Conservation (phyloP, 2,113 vertebrate genomes). For the Lethenteron camtschaticum region DNA sequence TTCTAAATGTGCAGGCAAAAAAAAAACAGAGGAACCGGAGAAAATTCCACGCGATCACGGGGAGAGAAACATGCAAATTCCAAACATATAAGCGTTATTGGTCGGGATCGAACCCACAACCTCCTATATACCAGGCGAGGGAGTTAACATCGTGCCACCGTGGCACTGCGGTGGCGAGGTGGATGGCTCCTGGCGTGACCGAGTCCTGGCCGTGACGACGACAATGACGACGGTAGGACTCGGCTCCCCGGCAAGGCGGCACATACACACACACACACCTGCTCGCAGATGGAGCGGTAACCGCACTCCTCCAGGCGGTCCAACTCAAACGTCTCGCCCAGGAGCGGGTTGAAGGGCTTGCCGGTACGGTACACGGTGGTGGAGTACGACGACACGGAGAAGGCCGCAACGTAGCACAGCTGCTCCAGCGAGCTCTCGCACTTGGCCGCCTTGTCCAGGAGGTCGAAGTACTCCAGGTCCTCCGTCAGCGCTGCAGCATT, state of each 20-base stretch:
- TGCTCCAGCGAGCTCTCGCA: constrained; percentile 66
- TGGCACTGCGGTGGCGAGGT: too few relatives aligned
- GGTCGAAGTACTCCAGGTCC: constrained; percentile 83
- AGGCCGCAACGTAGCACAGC: constrained; percentile 89
- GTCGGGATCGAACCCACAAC: too few relatives aligned
- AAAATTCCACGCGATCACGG: too few relatives aligned
- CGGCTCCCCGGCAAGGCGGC: neutral
- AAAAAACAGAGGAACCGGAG: too few relatives aligned
- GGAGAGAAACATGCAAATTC: too few relatives aligned
- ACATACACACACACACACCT: constrained; percentile 27
- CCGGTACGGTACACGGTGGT: constrained; percentile 80
- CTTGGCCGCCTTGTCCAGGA: constrained; percentile 68
- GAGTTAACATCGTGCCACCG: too few relatives aligned
- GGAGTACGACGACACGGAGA: constrained; percentile 86
- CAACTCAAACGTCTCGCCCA: constrained; percentile 84
- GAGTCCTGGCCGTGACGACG: too few relatives aligned
- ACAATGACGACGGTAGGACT: neutral
- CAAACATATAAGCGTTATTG: too few relatives aligned
- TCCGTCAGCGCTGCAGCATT: constrained; percentile 90
- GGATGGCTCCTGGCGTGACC: too few relatives aligned
- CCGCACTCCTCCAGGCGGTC: constrained; percentile 69
- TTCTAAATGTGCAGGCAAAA: too few relatives aligned
- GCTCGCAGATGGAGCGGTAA: constrained; percentile 83
- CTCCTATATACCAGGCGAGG: too few relatives aligned
- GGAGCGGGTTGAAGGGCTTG: constrained; percentile 92